These are phyloP conservation scores for Barypeithes pellucidus DNA, from an alignment of 2,888 invertebrate species.

Conservation along the genomic window DNA sequence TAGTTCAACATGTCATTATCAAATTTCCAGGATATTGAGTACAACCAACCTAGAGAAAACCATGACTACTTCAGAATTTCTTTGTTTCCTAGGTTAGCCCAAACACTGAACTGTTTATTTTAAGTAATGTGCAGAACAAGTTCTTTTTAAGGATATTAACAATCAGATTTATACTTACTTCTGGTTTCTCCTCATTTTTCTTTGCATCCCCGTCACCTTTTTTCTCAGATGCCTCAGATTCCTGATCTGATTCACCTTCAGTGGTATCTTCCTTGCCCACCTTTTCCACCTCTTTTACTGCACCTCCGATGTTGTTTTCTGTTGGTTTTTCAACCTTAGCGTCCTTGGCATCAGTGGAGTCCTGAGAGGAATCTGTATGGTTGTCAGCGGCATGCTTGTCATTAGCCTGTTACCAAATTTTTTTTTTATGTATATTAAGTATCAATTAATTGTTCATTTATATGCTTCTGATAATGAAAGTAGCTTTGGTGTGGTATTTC, in stretches of 20 bases:
- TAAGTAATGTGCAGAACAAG: too few species aligned
- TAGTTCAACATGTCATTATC: too few species aligned
- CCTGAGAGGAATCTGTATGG: conserved; percentile 64
- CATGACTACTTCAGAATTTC: too few species aligned
- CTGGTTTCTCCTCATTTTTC: conserved; percentile 55
- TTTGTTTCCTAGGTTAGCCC: too few species aligned
- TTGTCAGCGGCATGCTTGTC: conserved; percentile 62
- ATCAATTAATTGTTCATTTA: too few species aligned
- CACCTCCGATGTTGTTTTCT: conserved; percentile 52
- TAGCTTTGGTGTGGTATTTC: too few species aligned
- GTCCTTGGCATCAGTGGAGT: conserved; percentile 59
- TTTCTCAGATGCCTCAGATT: conserved; percentile 55
- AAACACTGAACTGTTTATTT: too few species aligned
- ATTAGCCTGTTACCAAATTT: conserved; percentile 57
- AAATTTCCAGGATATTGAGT: too few species aligned
- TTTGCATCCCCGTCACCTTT: conserved; percentile 61
- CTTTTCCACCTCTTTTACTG: conserved; percentile 58
- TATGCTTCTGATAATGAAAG: too few species aligned
- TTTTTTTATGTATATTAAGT: too few species aligned
- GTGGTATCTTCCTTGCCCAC: conserved; percentile 55
- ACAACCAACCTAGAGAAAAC: too few species aligned
- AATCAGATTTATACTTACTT: conserved; percentile 35
- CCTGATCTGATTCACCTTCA: conserved; percentile 55
- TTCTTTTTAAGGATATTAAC: too few species aligned
- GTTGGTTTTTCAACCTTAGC: conserved; percentile 50